Evolutionary conservation across 2,888 invertebrate genomes (phyloP).

Genomic region (Drosophila anomalipes): DNA sequence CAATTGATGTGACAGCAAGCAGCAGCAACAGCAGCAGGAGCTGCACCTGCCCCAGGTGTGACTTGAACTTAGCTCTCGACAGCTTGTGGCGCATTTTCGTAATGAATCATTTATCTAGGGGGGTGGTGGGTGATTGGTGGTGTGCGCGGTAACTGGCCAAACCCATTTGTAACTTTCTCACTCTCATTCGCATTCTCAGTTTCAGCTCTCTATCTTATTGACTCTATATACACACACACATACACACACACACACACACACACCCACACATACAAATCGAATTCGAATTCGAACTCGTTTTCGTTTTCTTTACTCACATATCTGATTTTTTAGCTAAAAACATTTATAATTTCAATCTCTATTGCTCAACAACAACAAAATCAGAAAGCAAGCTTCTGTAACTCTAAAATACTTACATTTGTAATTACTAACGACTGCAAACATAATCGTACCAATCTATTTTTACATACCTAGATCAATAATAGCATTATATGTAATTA

Average conservation of each 20-base stretch:
- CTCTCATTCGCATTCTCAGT: slow-evolving; percentile 4
- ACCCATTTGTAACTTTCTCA: slow-evolving; percentile 38
- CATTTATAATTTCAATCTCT: slow-evolving; percentile 15
- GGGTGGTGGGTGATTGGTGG: neutral
- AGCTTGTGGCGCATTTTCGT: slow-evolving; percentile 58
- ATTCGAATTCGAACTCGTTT: slow-evolving; percentile 6
- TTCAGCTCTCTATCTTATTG: slow-evolving; percentile 12
- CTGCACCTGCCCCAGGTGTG: slow-evolving; percentile 60
- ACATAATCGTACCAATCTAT: slow-evolving; percentile 48
- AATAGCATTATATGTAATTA: slow-evolving; percentile 60
- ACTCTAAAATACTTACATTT: slow-evolving; percentile 41
- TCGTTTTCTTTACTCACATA: neutral
- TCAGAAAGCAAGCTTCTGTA: slow-evolving; percentile 31
- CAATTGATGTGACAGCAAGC: slow-evolving; percentile 32
- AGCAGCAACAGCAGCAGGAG: slow-evolving; percentile 8
- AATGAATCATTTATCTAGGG: slow-evolving; percentile 59
- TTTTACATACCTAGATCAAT: slow-evolving; percentile 49
- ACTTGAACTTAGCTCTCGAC: slow-evolving; percentile 24
- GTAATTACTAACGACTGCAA: slow-evolving; percentile 64
- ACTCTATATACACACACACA: slow-evolving; percentile 8
- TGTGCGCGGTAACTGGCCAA: slow-evolving; percentile 31
- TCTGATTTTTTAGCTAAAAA: neutral
- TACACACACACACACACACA: neutral
- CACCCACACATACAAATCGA: neutral
- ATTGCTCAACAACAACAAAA: slow-evolving; percentile 1